Evolutionary conservation across 1,140 invertebrate species (phyloP).

Genomic region (Scaptodrosophila lebanonensis): DNA sequence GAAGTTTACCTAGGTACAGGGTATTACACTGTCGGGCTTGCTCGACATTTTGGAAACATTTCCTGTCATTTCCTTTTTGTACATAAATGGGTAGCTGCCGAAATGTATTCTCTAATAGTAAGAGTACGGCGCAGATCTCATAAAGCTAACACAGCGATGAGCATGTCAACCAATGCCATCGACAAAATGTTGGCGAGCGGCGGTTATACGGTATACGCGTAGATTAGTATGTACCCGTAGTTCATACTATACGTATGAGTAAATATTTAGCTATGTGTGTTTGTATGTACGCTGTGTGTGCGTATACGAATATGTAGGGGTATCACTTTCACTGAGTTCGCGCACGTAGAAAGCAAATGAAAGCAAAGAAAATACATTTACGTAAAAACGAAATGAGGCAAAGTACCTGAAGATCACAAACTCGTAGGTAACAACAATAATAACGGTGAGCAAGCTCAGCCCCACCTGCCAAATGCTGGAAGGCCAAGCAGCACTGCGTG

Average conservation of each 20-base stretch:
- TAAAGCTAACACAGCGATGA: no score
- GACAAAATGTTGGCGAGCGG: no score
- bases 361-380: constrained; percentile 56
- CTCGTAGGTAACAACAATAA: constrained; percentile 23
- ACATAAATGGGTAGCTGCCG: no score
- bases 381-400: constrained; percentile 15
- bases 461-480: constrained; percentile 17
- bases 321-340: constrained; percentile 68
- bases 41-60: no score
- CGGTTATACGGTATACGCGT: no score
- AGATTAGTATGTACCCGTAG: constrained; percentile 57
- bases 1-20: no score
- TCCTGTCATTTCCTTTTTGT: no score
- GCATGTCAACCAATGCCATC: no score
- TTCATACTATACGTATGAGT: constrained; percentile 43
- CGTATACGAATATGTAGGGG: constrained; percentile 13
- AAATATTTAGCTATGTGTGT: constrained; percentile 20
- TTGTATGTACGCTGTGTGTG: constrained; percentile 1
- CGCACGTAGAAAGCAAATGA: constrained; percentile 71
- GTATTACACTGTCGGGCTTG: no score
- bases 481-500: constrained; percentile 63
- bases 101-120: no score
- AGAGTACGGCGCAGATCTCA: no score
- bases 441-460: constrained; percentile 7
- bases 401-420: constrained; percentile 38